Evolutionary conservation across 2,113 vertebrate species (phyloP), one percentile per base, ranked within the genome.

Genomic region (Cygnus atratus): DNA sequence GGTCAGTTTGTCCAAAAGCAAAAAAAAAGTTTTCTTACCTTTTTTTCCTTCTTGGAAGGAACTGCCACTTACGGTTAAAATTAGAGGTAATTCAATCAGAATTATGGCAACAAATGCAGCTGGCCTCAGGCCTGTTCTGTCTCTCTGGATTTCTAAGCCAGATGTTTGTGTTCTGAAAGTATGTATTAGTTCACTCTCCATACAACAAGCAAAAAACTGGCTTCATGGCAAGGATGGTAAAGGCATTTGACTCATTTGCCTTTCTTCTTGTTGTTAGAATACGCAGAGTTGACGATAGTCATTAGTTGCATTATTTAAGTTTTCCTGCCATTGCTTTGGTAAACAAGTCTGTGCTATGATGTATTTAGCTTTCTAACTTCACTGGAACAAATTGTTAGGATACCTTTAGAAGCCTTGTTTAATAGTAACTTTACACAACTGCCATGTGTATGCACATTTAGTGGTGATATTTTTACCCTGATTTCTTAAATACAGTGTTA

Each of bases 51-150:
- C 88, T 94, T 72, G 54, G 84, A 77, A 95, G 58, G 65, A 96
- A 75, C 93, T 96, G 95, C 93, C 87, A 90, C 58, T 88, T 90
- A 83, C 81, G 48, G 85, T 94, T 95, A 95, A 94, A 83, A 65
- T 93, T 76, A 88, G 78, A 81, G 89, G 65, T 79, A 82, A 87
- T 76, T 95, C 59, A 84, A 21, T 92, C 90, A 94, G 55, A 89
- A 29, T 6, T 75, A 70, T 70, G 75, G 72, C 62, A 92, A 91
- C 41, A 33, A 62, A 84, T 87, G 54, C 62, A 81, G 63, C 33
- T 96, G 90, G 75, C 95, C 87, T 88, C 72, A 54, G 91, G 92
- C 70, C 89, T 87, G 68, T 94, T 92, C 79, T 96, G 93, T 75
- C 89, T 94, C 61, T 88, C 66, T 71, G 58, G 26, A 94, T 96